Base-by-base conservation (phyloP, 2,113 vertebrate species). In the Epinephelus moara region DNA sequence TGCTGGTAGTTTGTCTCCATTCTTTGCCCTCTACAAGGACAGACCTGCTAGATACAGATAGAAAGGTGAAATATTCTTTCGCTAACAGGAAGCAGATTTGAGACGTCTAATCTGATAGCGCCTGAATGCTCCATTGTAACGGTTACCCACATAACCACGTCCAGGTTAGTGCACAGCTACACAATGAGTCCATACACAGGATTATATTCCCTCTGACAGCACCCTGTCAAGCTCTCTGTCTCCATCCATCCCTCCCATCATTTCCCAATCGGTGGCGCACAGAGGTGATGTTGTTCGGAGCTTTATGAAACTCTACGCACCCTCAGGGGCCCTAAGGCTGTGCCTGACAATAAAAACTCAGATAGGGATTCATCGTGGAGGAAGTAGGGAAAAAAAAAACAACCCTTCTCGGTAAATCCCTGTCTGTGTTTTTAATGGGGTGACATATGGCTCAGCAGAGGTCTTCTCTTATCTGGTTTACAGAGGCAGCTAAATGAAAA, bases 121-220 rank as follows among this genome's bases (percentile, higher is more conserved):
- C 45, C 80, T 90, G 79, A 91, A 85, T 78, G 85, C 76, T 69
- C 75, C 73, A 71, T 85, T 90, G 81, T 91, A 68, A 76, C 64
- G 13, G 84, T 56, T 61, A 68, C 45, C 62, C 23, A 68, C 56
- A 75, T 70, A 74, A 59, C 64, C 53, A n/a, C 25, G 30, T 50
- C 55, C 83, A 84, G 79, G 82, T 84, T 76, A 72, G 77, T 42
- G 30, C 68, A 70, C 79, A 67, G 27, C 45, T 66, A 25, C 85
- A 88, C 73, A 87, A 68, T 76, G 80, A 75, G 59, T 90, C 73
- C 71, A 84, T 62, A 84, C 68, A 87, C 70, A 72, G 73, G 83
- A 85, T 90, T 81, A 80, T 76, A 88, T 91, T 91, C 73, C 40
- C 18, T 59, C 73, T 84, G 88, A 90, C 86, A 85, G 73, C 72